Conservation (phyloP, 2,797 vertebrate species). For the Silurus aristotelis region DNA sequence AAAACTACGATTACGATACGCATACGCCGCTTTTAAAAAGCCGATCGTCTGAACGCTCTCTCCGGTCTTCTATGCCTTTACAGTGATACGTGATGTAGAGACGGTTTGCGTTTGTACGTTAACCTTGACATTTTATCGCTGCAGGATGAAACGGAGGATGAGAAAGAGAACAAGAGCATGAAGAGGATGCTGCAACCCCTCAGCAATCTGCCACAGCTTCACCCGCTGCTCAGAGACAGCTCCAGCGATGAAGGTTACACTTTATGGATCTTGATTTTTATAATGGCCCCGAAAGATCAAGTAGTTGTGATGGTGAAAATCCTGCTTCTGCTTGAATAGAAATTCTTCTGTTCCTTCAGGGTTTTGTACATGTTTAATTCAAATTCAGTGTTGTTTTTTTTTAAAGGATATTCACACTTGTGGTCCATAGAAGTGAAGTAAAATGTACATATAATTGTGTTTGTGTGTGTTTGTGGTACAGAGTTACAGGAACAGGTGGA, state of each 20-base stretch:
- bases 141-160: conserved; percentile 36
- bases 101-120: not conserved
- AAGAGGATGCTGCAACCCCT: conserved; percentile 86
- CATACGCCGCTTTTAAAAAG: no score
- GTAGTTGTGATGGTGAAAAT: no score
- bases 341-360: no score
- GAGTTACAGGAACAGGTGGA: conserved; percentile 78
- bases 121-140: not conserved
- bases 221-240: conserved; percentile 86
- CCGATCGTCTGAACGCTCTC: not conserved
- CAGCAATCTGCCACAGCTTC: conserved; percentile 86
- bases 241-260: conserved; percentile 87
- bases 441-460: no score
- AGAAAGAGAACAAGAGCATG: conserved; percentile 78
- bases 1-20: no score
- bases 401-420: no score
- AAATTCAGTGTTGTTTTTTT: no score
- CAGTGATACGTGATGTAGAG: no score
- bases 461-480: not conserved
- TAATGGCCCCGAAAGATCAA: no score
- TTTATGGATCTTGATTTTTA: not conserved
- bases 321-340: no score
- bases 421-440: no score
- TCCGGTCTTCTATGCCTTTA: not conserved
- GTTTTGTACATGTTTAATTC: no score